A percentile compares a stretch with the other conserved stretches of the same genome.
phyloP scores from a whole-genome alignment of 92 coral and sea anemone genomes.

The Hydrozoanthus gracilis region DNA sequence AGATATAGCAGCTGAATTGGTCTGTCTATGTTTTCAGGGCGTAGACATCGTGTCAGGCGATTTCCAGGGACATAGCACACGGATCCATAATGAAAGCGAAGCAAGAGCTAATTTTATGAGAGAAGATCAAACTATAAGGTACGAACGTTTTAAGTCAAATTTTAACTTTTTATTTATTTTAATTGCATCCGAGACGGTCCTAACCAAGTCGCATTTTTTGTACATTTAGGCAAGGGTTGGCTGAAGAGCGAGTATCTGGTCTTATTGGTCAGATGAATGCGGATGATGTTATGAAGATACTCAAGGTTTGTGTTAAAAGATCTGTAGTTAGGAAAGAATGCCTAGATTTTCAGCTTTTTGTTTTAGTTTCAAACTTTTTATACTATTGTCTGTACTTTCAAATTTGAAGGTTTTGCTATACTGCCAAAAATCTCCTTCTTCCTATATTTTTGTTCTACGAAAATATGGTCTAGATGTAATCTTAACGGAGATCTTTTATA shows the following conservation, averaged over 20 bases:
- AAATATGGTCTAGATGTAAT: too few species aligned
- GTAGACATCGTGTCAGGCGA: conserved; percentile 92
- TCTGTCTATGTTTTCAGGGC: conserved; percentile 64
- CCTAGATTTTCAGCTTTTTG: too few species aligned
- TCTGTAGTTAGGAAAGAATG: too few species aligned
- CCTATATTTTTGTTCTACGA: too few species aligned
- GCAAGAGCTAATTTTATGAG: conserved; percentile 90
- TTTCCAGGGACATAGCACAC: conserved; percentile 88
- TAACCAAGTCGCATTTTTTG: background rate
- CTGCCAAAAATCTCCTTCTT: too few species aligned
- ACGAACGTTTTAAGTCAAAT: background rate
- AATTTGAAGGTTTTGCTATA: too few species aligned
- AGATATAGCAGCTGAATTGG: background rate
- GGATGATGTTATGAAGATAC: conserved; percentile 82
- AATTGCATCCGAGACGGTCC: background rate
- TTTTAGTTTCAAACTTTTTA: too few species aligned
- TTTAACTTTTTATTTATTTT: background rate
- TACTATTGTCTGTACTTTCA: too few species aligned
- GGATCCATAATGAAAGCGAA: conserved; percentile 93
- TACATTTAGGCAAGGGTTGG: conserved; percentile 59
- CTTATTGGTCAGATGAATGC: conserved; percentile 88
- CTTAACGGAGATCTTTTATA: too few species aligned
- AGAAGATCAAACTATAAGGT: conserved; percentile 80
- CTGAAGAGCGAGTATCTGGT: conserved; percentile 75
- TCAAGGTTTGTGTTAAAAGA: conserved; percentile 64